Evolutionary conservation across 2,113 vertebrate genomes (phyloP), one percentile per base, ranked within the genome.

Genomic region (Procapra przewalskii): DNA sequence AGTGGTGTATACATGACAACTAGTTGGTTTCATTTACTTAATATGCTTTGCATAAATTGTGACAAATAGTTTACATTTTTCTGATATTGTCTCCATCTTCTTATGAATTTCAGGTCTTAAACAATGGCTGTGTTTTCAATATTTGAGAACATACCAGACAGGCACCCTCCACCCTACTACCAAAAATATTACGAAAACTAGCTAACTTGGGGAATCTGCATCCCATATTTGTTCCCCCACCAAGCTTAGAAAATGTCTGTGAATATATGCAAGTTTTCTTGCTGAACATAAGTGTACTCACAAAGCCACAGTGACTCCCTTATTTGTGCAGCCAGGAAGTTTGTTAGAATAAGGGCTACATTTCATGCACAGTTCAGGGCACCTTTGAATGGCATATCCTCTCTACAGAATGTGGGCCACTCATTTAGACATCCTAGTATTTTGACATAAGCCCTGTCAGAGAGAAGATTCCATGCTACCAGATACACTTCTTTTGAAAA

Each of bases 401-500:
- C 29, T 67, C 83, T 60, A 43, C 50, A 90, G 95, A 97, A 96
- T 90, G 79, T 97, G 91, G 93, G 93, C 81, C 97, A 88, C 48
- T 95, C 94, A 95, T 94, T 93, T 43, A 94, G 84, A 91, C 87
- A 87, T 92, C 89, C 40, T 77, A 85, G 86, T 67, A 95, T 98
- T 98, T 97, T 97, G 97, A 97, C 96, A 97, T 79, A 90, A 94
- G n/a, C 81, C 81, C 81, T 97, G 97, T 97, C 96, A 97, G 84
- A 93, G 21, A 90, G 92, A 93, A 90, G 95, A 85, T 87, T 97
- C 97, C 85, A 90, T 95, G 96, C 71, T 96, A 97, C 94, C 79
- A 93, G 91, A 94, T 96, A 97, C 91, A 96, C 88, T 97, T 95
- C 98, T 98, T 98, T 97, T 96, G 98, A 98, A 98, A 98, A 98